Evolutionary conservation across 1,140 invertebrate genomes (phyloP).

Genomic region (Cydia amplana): DNA sequence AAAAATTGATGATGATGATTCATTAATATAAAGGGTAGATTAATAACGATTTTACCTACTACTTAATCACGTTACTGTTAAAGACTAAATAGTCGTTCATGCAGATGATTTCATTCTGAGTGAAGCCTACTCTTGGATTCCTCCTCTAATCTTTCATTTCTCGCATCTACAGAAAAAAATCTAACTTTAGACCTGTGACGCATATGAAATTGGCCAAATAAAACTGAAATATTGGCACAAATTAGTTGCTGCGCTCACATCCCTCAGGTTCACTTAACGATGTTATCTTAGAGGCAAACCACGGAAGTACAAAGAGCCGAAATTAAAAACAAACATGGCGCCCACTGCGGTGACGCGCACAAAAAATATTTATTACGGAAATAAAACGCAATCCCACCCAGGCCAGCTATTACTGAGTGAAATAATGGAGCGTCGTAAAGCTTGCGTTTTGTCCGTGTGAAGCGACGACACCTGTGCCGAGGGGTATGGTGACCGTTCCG

Average conservation of each 20-base stretch:
- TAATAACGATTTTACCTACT: not conserved
- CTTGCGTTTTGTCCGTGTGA: conserved; percentile 61
- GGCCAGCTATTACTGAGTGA: conserved; percentile 53
- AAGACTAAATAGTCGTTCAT: not conserved
- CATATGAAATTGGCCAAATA: no score
- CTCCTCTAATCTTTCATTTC: no score
- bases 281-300: not conserved
- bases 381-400: conserved; percentile 35
- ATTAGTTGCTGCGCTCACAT: not conserved
- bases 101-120: not conserved
- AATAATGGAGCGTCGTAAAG: conserved; percentile 67
- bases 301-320: conserved; percentile 19
- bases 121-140: no score
- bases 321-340: conserved; percentile 31
- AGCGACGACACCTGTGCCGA: conserved; percentile 65
- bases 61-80: not conserved
- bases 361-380: conserved; percentile 33
- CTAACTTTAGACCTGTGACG: no score
- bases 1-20: conserved; percentile 52
- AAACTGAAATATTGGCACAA: not conserved
- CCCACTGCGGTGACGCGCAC: conserved; percentile 18
- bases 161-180: no score
- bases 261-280: not conserved
- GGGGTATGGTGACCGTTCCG: conserved; percentile 37
- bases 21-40: conserved; percentile 35